These are phyloP conservation scores for Corapipo altera DNA, from an alignment of 2,113 vertebrate genomes.

Conservation along the genomic window DNA sequence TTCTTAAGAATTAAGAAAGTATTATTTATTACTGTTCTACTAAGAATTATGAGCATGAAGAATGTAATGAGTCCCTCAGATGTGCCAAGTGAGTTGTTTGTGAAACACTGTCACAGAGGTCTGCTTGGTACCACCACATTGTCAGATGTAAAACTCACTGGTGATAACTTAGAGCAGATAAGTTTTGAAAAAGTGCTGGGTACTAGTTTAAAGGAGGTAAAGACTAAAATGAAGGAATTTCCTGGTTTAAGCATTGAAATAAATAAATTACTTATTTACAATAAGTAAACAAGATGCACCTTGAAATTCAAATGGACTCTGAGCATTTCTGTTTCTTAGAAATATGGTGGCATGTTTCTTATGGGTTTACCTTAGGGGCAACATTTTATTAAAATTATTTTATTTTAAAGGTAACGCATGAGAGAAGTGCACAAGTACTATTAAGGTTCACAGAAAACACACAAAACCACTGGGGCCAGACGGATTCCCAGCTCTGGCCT, in stretches of 20 bases:
- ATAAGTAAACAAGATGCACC: background rate
- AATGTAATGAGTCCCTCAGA: background rate
- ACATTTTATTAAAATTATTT: background rate
- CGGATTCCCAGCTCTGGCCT: background rate
- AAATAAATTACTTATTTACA: background rate
- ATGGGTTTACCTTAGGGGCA: background rate
- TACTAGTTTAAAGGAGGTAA: background rate
- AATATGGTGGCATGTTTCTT: background rate
- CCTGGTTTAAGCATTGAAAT: background rate
- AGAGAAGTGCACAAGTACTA: fast-evolving
- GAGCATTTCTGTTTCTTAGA: background rate
- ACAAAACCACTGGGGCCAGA: fast-evolving
- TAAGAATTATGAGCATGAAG: background rate
- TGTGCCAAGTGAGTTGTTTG: background rate
- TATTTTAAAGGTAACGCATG: fast-evolving
- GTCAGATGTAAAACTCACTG: background rate
- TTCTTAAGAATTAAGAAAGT: background rate
- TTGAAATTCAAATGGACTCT: background rate
- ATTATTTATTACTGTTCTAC: background rate
- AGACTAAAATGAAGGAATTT: background rate
- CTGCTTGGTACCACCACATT: background rate
- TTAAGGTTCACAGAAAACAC: background rate
- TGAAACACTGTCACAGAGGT: background rate
- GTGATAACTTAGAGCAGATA: background rate
- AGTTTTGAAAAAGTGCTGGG: background rate